Conservation (phyloP, 2,888 invertebrate genomes). For the Euzetes globulus region DNA sequence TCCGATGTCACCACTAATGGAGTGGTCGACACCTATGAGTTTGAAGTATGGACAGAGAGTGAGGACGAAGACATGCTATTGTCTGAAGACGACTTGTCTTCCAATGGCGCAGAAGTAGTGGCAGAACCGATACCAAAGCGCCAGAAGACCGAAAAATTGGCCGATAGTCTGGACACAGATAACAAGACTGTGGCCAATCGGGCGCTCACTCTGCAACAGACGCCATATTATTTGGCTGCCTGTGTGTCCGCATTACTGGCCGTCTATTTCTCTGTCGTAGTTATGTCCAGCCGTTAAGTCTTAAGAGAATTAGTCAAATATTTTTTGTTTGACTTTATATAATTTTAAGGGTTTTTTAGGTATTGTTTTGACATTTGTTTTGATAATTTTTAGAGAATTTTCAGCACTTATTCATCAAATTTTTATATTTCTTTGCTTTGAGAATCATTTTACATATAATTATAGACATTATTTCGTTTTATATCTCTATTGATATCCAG, state of each 20-base stretch:
- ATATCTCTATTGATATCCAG: too few relatives aligned
- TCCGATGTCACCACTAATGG: conserved; percentile 20
- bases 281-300: background rate
- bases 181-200: background rate
- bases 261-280: background rate
- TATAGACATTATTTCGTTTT: too few relatives aligned
- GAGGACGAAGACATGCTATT: conserved; percentile 18
- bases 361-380: background rate
- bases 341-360: background rate
- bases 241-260: conserved; percentile 12
- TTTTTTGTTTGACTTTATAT: background rate
- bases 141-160: background rate
- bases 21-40: conserved; percentile 23
- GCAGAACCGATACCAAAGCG: background rate
- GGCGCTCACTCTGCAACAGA: background rate
- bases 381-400: too few relatives aligned
- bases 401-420: background rate
- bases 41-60: conserved; percentile 16
- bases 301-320: background rate
- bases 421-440: too few relatives aligned
- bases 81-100: background rate
- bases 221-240: conserved; percentile 14
- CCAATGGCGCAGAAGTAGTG: too few relatives aligned
- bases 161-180: background rate
- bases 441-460: too few relatives aligned